Base-by-base conservation (phyloP, 1,140 invertebrate genomes). In the Diorhabda sublineata region DNA sequence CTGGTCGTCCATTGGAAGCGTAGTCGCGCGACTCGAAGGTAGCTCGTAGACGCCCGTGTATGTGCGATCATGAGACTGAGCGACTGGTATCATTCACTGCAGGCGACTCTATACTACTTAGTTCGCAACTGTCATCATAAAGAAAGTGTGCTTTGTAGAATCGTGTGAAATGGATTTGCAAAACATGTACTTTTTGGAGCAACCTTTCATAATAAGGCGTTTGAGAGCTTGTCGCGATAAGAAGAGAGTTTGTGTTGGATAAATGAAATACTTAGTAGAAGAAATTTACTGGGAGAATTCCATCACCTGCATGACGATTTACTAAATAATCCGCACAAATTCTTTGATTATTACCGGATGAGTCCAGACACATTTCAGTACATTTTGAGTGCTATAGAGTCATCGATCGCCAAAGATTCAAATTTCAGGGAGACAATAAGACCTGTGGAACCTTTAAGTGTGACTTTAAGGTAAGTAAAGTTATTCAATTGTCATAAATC, bases 401-500 rank as follows among this genome's bases (percentile, higher is more conserved):
- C 43, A 41, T 42, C 42, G n/a, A 64, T 64, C 43, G 45, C 2
- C n/a, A 64, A 64, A 64, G 42, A 64, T 9, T 64, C 42, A 11
- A 64, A 64, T 45, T 64, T 64, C 62, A 64, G 44, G 44, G 45
- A 64, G 45, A 45, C 3, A 45, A 64, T 64, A 45, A 11, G 7
- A 45, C 62, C 62, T 45, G 8, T n/a, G 9, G 64, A 65, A 65
- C 43, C 26, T 42, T 41, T 65, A 65, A 65, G 42, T 45, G 45
- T 65, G 45, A 65, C 64, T 45, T 65, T 65, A 58, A 56, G 64
- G 64, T 65, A 65, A 65, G 64, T 65, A 65, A 65, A 65, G 11
- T 42, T 58, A 52, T 52, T 52, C 8, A 52, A 52, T 52, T 52
- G 8, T 52, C 47, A 52, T 52, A 52, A 52, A 9, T 52, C 47